Evolutionary conservation across 2,113 vertebrate species (phyloP).

Genomic region (Tragelaphus imberbis): DNA sequence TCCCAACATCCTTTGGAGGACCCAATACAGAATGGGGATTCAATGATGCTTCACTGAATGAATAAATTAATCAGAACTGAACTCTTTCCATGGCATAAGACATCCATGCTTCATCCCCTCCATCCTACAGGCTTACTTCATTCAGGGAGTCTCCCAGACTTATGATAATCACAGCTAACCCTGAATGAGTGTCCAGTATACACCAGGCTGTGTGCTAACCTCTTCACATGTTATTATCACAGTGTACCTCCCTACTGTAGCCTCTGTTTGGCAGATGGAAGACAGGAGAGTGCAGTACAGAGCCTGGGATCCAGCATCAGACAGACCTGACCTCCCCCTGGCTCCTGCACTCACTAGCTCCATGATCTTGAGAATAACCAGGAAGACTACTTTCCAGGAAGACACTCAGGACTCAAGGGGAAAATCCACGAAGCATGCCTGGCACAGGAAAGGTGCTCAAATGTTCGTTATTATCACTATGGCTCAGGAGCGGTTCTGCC

Average conservation of each 20-base stretch:
- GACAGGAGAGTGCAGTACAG: neutral
- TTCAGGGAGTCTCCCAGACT: neutral
- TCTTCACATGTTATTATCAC: neutral
- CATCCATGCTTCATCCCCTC: neutral
- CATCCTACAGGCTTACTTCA: neutral
- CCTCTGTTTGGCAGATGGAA: neutral
- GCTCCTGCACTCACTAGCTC: neutral
- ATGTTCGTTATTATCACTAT: neutral
- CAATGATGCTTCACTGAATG: neutral
- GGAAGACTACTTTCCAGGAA: neutral
- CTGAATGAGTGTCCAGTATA: accelerated
- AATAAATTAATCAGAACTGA: neutral
- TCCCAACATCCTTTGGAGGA: neutral
- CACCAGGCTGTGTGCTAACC: neutral
- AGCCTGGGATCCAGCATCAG: neutral
- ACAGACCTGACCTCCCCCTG: neutral
- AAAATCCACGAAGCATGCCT: neutral
- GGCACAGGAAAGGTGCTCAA: accelerated
- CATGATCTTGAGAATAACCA: neutral
- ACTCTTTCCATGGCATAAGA: neutral
- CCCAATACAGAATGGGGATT: neutral
- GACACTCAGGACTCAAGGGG: neutral
- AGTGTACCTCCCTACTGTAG: neutral
- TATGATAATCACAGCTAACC: neutral
- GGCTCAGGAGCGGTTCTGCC: neutral